Evolutionary conservation across 2,888 invertebrate species (phyloP).

Genomic region (Drosophila falleni): DNA sequence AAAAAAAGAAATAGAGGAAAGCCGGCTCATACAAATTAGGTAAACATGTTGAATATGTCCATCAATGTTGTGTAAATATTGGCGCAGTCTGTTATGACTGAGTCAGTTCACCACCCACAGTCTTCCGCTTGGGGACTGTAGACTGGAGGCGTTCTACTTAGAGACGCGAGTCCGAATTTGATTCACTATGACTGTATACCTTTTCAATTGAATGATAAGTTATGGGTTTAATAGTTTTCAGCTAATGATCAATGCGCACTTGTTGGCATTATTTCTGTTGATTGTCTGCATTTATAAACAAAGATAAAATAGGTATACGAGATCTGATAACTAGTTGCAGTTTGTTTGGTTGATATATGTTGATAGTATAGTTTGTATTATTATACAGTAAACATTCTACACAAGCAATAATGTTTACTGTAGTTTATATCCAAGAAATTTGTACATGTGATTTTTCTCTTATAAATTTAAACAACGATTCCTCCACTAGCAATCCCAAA

Average conservation of each 20-base stretch:
- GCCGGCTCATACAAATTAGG: conserved; percentile 51
- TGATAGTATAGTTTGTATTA: no score
- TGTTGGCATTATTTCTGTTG: conserved; percentile 27
- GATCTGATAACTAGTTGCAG: not conserved
- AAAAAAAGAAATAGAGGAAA: conserved; percentile 35
- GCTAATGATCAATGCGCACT: conserved; percentile 28
- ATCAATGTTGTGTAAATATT: conserved; percentile 76
- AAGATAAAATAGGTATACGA: not conserved
- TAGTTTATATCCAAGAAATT: no score
- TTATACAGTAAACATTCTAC: no score
- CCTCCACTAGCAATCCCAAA: no score
- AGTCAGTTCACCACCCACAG: conserved; percentile 48
- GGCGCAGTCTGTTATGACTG: conserved; percentile 57
- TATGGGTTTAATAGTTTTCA: conserved; percentile 34
- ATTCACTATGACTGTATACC: conserved; percentile 4
- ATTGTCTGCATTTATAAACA: conserved; percentile 18
- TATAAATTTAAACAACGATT: no score
- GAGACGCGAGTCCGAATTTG: not conserved
- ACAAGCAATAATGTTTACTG: no score
- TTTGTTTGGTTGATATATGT: no score
- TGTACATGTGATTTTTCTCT: no score
- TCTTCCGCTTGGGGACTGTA: conserved; percentile 10
- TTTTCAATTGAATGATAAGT: conserved; percentile 36
- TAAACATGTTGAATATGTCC: conserved; percentile 69
- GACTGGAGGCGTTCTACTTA: conserved; percentile 23